Evolutionary conservation across 2,888 invertebrate genomes (phyloP).

Genomic region (Acrobasis consociella): DNA sequence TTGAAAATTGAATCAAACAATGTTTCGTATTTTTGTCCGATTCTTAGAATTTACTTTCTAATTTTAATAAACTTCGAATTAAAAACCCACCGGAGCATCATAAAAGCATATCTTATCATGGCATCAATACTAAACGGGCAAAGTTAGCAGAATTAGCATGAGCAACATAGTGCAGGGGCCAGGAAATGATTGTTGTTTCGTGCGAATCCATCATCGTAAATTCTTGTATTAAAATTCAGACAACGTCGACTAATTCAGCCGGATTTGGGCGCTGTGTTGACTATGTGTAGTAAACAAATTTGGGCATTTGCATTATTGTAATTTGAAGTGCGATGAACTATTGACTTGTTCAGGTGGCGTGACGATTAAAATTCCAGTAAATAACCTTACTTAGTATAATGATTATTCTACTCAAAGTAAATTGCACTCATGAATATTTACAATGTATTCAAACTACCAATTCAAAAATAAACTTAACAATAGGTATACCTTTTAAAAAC

Average conservation of each 20-base stretch:
- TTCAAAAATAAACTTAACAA: neutral
- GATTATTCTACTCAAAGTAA: neutral
- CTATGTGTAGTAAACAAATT: constrained; percentile 46
- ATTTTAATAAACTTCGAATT: constrained; percentile 27
- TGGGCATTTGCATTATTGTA: constrained; percentile 41
- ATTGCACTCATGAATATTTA: neutral
- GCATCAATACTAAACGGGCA: constrained; percentile 32
- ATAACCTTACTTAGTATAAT: constrained; percentile 40
- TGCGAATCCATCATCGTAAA: constrained; percentile 44
- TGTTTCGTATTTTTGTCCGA: neutral
- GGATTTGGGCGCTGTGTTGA: constrained; percentile 41
- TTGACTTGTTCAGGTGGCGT: constrained; percentile 48
- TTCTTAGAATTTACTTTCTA: constrained; percentile 13
- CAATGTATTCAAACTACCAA: neutral
- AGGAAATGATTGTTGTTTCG: constrained; percentile 57
- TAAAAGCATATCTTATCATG: constrained; percentile 37
- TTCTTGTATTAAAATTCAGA: constrained; percentile 54
- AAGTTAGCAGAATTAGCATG: constrained; percentile 49
- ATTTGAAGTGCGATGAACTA: constrained; percentile 56
- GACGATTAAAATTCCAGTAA: constrained; percentile 43
- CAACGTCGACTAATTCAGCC: constrained; percentile 51
- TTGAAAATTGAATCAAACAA: neutral
- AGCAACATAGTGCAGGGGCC: constrained; percentile 51
- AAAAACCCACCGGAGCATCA: constrained; percentile 31
- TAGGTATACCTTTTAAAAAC: too few relatives aligned